Conservation (phyloP, 2,888 invertebrate species). For the Nephrotoma guestfalica region DNA sequence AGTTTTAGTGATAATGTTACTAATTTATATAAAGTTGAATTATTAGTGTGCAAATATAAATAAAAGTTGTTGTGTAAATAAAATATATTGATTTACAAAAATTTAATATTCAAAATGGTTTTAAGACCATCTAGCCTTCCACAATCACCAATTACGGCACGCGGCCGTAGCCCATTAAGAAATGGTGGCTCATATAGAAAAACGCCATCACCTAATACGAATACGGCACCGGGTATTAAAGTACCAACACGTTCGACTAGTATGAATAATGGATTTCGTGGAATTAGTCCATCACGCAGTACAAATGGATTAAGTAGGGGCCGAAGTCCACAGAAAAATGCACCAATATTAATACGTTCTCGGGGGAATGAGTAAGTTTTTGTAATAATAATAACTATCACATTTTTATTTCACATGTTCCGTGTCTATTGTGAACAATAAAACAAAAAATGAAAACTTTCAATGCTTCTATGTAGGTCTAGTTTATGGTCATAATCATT, state of each 20-base stretch:
- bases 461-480: not conserved
- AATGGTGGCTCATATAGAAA: not conserved
- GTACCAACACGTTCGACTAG: not conserved
- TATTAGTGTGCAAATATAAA: not conserved
- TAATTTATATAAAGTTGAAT: not conserved
- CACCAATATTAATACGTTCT: constrained; percentile 29
- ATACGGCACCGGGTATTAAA: not conserved
- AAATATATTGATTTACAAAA: not conserved
- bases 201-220: constrained; percentile 3
- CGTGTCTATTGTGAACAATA: not conserved
- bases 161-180: not conserved
- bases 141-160: not conserved
- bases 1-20: not conserved
- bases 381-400: not conserved
- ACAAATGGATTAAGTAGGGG: constrained; percentile 7
- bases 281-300: constrained; percentile 1
- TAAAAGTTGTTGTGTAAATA: not conserved
- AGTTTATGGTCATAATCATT: not conserved
- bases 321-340: constrained; percentile 17
- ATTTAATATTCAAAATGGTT: constrained; percentile 1
- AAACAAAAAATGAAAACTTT: not conserved
- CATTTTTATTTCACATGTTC: not conserved
- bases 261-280: constrained; percentile 6
- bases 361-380: constrained; percentile 30
- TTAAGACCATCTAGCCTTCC: not conserved